Conservation (phyloP, 2,113 vertebrate species). For the Zootoca vivipara region DNA sequence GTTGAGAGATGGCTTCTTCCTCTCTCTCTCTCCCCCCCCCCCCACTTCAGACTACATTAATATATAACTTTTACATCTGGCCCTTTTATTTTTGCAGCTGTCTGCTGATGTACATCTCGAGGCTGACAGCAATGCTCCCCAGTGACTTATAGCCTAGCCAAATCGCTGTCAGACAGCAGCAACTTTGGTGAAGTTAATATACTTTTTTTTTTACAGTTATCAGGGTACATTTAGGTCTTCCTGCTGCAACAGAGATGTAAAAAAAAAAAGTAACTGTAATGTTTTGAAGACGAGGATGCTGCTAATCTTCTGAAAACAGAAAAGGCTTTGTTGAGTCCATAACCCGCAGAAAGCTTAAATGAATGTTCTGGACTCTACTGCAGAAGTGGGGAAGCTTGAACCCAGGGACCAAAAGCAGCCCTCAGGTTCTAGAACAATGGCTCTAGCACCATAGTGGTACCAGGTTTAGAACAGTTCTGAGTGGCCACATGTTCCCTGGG, state of each 20-base stretch:
- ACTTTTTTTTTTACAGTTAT: constrained; percentile 55
- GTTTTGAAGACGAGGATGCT: background rate
- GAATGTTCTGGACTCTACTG: background rate
- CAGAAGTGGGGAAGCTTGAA: no score
- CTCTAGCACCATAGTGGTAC: no score
- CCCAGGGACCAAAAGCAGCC: no score
- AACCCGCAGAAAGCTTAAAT: background rate
- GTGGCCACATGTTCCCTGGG: no score
- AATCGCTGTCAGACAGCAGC: constrained; percentile 15
- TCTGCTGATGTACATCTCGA: constrained; percentile 27
- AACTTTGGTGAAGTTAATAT: constrained; percentile 40
- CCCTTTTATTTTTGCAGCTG: background rate
- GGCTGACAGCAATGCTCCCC: constrained; percentile 20
- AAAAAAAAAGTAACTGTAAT: background rate
- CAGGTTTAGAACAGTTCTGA: no score
- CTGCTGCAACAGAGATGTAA: background rate
- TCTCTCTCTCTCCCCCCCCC: background rate
- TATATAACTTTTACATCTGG: constrained; percentile 12
- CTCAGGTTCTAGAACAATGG: no score
- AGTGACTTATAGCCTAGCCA: constrained; percentile 3
- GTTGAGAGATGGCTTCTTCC: background rate
- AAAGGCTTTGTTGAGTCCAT: background rate
- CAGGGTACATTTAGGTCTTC: constrained; percentile 6
- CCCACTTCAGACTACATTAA: background rate
- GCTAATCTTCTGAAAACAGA: background rate